These are phyloP conservation scores for Todus mexicanus DNA, from an alignment of 2,797 vertebrate genomes.

Conservation along the genomic window DNA sequence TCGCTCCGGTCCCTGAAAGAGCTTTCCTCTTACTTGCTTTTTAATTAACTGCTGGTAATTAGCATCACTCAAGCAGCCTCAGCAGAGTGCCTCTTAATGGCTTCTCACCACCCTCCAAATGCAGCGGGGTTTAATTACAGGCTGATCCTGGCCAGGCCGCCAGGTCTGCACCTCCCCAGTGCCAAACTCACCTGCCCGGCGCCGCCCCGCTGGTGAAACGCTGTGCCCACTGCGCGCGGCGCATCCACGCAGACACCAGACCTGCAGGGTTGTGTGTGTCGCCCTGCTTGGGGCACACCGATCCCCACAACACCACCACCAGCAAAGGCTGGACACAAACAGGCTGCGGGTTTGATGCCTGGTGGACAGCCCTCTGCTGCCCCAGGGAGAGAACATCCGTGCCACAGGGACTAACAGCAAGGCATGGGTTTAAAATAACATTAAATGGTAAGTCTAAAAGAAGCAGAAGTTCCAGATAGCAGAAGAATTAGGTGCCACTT, in stretches of 20 bases:
- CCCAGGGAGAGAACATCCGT: background rate
- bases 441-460: rapidly evolving
- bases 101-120: background rate
- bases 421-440: background rate
- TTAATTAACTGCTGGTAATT: background rate
- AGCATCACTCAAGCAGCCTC: background rate
- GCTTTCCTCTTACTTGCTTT: background rate
- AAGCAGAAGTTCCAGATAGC: background rate
- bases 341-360: rapidly evolving
- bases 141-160: rapidly evolving
- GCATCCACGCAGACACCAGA: background rate
- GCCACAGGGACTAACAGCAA: background rate
- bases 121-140: rapidly evolving
- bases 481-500: background rate
- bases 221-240: rapidly evolving
- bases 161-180: rapidly evolving
- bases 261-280: background rate
- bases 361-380: rapidly evolving
- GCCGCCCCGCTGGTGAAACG: rapidly evolving
- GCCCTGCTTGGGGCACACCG: rapidly evolving
- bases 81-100: background rate
- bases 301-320: rapidly evolving
- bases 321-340: background rate
- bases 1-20: rapidly evolving
- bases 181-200: too few relatives aligned